Base-by-base conservation (phyloP, 2,113 vertebrate genomes). In the Equus quagga region DNA sequence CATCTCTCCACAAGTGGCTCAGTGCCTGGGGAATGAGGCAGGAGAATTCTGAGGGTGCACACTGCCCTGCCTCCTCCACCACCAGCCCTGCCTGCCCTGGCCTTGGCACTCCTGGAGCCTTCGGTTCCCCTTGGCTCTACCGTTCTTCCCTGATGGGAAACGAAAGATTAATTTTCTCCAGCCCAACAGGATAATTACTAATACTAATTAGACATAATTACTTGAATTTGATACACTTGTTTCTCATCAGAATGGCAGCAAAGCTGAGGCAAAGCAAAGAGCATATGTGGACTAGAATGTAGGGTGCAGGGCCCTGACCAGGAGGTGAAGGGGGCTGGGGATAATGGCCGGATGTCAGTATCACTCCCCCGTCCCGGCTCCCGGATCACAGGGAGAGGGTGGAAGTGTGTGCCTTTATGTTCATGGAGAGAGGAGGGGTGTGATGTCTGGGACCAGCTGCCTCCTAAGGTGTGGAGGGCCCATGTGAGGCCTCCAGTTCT, bases 171-270 rank as follows among this genome's bases (percentile, higher is more conserved):
- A 99, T 99, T 99, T 99, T 99, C 99, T 99, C 98, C 98, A 96
- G 98, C 99, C 99, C 99, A 99, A 99, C 99, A 99, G 99, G 99
- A 99, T 99, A 99, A 99, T 99, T 99, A 99, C 99, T 99, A 99
- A 99, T 99, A 99, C 99, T 99, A 99, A 99, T 99, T 99, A 99
- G 99, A 99, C 99, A 99, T 99, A 99, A 99, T 99, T 99, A 99
- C 99, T 99, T 99, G 99, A 99, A 99, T 99, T 98, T 99, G 99
- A 99, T 99, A 99, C 98, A 99, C 99, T 99, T 99, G 99, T 98
- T 99, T 99, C 99, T 99, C 98, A 98, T 99, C 99, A 99, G 99
- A 99, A 99, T 98, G 98, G 99, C 99, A 98, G 99, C 99, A 99
- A 99, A 98, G 98, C 99, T 94, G 36, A 98, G 87, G 94, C 97